Evolutionary conservation across 2,113 vertebrate genomes (phyloP).

Genomic region (Larimichthys polyactis): DNA sequence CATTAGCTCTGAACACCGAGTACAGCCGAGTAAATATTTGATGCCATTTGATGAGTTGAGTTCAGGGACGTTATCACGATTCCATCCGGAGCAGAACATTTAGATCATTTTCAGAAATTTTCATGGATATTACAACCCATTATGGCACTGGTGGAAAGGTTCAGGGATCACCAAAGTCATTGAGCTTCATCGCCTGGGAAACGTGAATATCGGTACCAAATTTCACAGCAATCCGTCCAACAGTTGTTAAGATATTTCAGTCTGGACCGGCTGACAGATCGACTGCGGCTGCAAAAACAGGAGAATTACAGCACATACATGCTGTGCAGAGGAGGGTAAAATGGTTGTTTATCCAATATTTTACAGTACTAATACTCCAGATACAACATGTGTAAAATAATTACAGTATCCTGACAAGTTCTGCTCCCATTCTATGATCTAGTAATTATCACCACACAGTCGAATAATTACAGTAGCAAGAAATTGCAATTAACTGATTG

Average conservation of each 20-base stretch:
- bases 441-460: slow-evolving; percentile 83
- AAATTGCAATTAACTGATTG: slow-evolving; percentile 82
- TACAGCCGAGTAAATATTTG: not conserved
- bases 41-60: not conserved
- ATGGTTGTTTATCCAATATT: slow-evolving; percentile 39
- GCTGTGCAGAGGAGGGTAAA: not conserved
- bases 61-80: not conserved
- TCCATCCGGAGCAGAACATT: not conserved
- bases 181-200: not conserved
- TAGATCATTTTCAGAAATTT: not conserved
- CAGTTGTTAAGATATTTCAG: not conserved
- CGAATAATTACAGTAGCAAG: slow-evolving; percentile 83
- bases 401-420: slow-evolving; percentile 72
- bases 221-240: not conserved
- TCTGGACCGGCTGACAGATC: not conserved
- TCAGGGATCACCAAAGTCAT: not conserved
- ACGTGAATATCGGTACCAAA: not conserved
- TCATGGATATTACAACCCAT: not conserved
- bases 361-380: slow-evolving; percentile 43
- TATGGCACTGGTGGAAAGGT: not conserved
- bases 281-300: not conserved
- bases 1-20: not conserved
- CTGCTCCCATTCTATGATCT: slow-evolving; percentile 76
- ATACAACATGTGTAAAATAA: slow-evolving; percentile 71
- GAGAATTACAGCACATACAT: not conserved